Conservation (phyloP, 53 echinoderm and acorn worm species). For the Crossaster papposus region DNA sequence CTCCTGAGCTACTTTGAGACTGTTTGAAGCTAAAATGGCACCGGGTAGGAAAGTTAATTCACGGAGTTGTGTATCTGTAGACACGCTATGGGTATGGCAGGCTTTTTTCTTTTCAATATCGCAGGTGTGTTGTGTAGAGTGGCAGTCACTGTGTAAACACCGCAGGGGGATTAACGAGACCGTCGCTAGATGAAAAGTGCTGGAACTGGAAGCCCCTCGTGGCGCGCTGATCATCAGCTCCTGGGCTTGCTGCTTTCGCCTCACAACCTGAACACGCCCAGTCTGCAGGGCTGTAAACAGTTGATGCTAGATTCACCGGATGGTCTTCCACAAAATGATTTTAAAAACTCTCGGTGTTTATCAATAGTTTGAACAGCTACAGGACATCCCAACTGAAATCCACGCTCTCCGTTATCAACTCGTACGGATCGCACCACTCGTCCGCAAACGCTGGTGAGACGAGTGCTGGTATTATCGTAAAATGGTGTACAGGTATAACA, state of each 20-base stretch:
- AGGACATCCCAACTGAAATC: background rate
- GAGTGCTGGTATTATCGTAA: background rate
- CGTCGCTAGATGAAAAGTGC: constrained; percentile 37
- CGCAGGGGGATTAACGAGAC: constrained; percentile 19
- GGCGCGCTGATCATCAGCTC: constrained; percentile 11
- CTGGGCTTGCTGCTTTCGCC: background rate
- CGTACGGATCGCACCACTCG: background rate
- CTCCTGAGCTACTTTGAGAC: no score
- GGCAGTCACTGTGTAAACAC: constrained; percentile 32
- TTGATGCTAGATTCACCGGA: constrained; percentile 16
- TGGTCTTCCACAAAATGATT: background rate
- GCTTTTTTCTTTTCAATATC: background rate
- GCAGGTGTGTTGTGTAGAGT: background rate
- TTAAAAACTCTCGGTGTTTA: constrained; percentile 3
- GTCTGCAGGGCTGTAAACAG: background rate
- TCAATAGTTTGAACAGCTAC: background rate
- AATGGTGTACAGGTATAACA: background rate
- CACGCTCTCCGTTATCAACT: background rate
- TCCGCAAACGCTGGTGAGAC: background rate
- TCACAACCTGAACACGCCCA: constrained; percentile 25
- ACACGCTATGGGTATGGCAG: background rate
- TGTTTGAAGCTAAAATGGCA: background rate
- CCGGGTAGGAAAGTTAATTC: background rate
- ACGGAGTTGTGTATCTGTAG: background rate
- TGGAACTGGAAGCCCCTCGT: constrained; percentile 18